Evolutionary conservation across 1,140 invertebrate genomes (phyloP).

Genomic region (Drosophila persimilis): DNA sequence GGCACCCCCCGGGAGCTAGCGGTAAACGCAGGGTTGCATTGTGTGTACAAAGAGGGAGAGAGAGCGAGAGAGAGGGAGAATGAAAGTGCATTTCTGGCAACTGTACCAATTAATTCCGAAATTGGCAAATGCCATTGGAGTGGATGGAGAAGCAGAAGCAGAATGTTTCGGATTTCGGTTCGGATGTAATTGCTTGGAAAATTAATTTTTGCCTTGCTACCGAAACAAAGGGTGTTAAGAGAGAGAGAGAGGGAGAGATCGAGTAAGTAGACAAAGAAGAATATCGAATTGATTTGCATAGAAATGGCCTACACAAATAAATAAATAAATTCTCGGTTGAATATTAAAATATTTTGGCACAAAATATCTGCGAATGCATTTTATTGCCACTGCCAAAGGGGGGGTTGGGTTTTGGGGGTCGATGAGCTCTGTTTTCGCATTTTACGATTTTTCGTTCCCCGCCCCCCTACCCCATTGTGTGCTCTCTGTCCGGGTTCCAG

Average conservation of each 20-base stretch:
- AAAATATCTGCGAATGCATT: slow-evolving; percentile 11
- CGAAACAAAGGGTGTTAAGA: background rate
- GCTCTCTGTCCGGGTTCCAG: background rate
- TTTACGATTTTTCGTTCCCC: background rate
- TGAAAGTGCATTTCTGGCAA: background rate
- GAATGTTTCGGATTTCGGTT: background rate
- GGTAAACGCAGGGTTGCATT: slow-evolving; percentile 37
- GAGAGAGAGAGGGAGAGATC: too few species aligned
- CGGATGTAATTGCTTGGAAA: slow-evolving; percentile 72
- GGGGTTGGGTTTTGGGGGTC: background rate
- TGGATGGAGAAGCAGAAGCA: background rate
- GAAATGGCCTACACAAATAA: slow-evolving; percentile 33
- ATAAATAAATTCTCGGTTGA: slow-evolving; percentile 40
- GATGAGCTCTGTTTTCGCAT: slow-evolving; percentile 10
- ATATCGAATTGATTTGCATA: slow-evolving; percentile 54
- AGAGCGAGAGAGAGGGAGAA: background rate
- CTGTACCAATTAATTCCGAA: slow-evolving; percentile 63
- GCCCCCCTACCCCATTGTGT: background rate
- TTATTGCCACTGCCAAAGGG: slow-evolving; percentile 31
- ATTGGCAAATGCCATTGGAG: slow-evolving; percentile 63
- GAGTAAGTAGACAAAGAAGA: too few species aligned
- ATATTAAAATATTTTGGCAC: slow-evolving; percentile 24
- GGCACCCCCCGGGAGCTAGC: background rate
- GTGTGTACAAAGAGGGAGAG: slow-evolving; percentile 1
- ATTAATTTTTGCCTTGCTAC: slow-evolving; percentile 49